These are phyloP conservation scores for Chromobotia macracanthus DNA, from an alignment of 2,797 vertebrate species.

Conservation along the genomic window DNA sequence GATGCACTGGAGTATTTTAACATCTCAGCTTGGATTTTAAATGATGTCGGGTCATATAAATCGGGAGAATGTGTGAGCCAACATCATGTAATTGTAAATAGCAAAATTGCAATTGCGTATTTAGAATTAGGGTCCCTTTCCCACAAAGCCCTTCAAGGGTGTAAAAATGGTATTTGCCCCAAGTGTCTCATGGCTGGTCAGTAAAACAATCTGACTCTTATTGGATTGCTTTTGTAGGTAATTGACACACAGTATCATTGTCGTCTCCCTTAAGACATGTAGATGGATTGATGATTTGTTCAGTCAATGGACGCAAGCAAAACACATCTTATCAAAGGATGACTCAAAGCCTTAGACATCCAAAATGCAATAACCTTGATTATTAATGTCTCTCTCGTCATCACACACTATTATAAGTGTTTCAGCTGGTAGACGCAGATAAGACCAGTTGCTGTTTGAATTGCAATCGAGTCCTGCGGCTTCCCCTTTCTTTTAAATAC, in stretches of 20 bases:
- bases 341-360: slow-evolving; percentile 29
- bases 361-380: slow-evolving; percentile 26
- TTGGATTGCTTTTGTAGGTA: slow-evolving; percentile 7
- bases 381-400: slow-evolving; percentile 34
- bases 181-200: background rate
- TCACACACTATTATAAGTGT: slow-evolving; percentile 27
- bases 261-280: slow-evolving; percentile 9
- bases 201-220: background rate
- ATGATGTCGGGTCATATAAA: background rate
- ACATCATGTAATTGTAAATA: background rate
- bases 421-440: slow-evolving; percentile 29
- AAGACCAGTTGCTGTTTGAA: slow-evolving; percentile 29
- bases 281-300: slow-evolving; percentile 17
- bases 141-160: background rate
- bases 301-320: slow-evolving; percentile 15
- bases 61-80: background rate
- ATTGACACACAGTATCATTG: slow-evolving; percentile 7
- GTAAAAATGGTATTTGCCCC: background rate
- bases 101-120: no score
- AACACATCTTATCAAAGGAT: slow-evolving; percentile 21
- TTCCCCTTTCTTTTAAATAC: slow-evolving; percentile 15
- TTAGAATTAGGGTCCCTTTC: no score
- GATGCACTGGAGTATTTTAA: background rate
- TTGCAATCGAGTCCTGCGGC: slow-evolving; percentile 1
- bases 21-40: background rate